Percentiles rank a stretch among this genome's conserved stretches.
These are phyloP conservation scores for Patella depressa DNA, from an alignment of 2,888 invertebrate genomes.

Conservation along the genomic window DNA sequence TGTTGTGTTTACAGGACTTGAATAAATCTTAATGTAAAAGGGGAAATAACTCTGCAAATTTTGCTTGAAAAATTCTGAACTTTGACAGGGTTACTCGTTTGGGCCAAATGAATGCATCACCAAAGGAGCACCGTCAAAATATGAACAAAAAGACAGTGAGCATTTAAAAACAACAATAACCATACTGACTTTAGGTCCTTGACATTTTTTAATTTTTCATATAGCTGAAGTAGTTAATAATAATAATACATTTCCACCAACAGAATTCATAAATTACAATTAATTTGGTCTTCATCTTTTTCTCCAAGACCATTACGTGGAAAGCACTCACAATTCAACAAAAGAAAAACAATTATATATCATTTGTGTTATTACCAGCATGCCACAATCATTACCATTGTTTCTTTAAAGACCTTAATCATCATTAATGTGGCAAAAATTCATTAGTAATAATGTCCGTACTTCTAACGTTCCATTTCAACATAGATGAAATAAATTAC, in stretches of 20 bases:
- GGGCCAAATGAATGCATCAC: too few species aligned
- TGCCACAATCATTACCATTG: not conserved
- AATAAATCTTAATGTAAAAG: too few species aligned
- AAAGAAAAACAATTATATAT: not conserved
- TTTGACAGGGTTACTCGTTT: too few species aligned
- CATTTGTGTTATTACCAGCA: not conserved
- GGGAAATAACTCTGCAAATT: too few species aligned
- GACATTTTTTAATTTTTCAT: conserved; percentile 10
- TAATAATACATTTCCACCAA: conserved; percentile 11
- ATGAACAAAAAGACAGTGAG: too few species aligned
- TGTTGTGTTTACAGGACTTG: too few species aligned
- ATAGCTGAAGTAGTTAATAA: conserved; percentile 9
- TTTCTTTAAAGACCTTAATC: too few species aligned
- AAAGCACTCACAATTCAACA: conserved; percentile 9
- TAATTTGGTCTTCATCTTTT: not conserved
- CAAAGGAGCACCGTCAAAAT: too few species aligned
- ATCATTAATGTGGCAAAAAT: too few species aligned
- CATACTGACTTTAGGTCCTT: not conserved
- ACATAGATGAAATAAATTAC: not conserved
- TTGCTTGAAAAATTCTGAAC: too few species aligned
- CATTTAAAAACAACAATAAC: too few species aligned
- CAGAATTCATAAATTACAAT: conserved; percentile 9
- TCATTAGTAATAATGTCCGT: not conserved
- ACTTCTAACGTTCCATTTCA: not conserved
- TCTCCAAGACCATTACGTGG: not conserved